Percentiles rank a stretch among this genome's conserved stretches.
phyloP scores from a whole-genome alignment of 2,888 invertebrate genomes.

The Leucophenga maculata region DNA sequence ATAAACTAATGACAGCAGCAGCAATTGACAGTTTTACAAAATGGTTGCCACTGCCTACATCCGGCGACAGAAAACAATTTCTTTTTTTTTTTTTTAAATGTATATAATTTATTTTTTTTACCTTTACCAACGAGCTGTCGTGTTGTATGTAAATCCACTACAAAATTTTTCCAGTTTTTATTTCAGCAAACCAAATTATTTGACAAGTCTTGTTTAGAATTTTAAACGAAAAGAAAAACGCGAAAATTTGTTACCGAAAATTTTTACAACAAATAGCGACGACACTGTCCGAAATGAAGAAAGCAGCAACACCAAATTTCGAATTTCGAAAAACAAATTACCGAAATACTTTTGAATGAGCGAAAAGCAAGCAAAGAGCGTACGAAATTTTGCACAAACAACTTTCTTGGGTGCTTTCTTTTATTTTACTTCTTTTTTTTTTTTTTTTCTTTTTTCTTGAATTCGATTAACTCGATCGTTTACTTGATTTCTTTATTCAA shows the following conservation, averaged over 20 bases:
- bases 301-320: no score
- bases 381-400: conserved; percentile 11
- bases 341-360: no score
- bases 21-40: conserved; percentile 24
- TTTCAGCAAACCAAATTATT: background rate
- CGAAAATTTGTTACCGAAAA: conserved; percentile 1
- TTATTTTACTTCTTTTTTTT: background rate
- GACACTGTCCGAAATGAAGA: no score
- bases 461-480: background rate
- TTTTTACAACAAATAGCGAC: conserved; percentile 11
- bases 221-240: conserved; percentile 37
- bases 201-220: conserved; percentile 44
- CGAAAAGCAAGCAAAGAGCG: no score
- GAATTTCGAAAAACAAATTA: no score
- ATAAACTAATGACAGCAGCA: conserved; percentile 5
- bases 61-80: background rate
- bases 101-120: no score
- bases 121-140: background rate
- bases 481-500: background rate
- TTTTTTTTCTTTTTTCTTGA: background rate
- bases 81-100: background rate
- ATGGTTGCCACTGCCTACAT: conserved; percentile 34
- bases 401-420: background rate
- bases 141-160: background rate
- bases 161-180: background rate